These are phyloP conservation scores for Ophiodon elongatus DNA, from an alignment of 2,113 vertebrate species.

Conservation along the genomic window DNA sequence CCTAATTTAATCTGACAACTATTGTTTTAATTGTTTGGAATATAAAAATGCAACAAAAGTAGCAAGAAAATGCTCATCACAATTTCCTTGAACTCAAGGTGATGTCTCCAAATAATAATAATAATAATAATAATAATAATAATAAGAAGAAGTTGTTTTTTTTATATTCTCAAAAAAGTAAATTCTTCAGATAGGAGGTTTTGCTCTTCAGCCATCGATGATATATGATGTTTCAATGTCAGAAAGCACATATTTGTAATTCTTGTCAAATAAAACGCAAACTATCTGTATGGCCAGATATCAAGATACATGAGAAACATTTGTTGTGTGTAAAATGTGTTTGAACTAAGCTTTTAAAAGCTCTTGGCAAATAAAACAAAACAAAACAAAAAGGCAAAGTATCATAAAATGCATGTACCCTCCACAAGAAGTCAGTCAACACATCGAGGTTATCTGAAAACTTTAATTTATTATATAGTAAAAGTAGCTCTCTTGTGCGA, in stretches of 20 bases:
- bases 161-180: too few species aligned
- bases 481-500: constrained; percentile 92
- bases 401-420: neutral
- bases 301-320: neutral
- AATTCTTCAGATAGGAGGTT: too few species aligned
- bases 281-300: neutral
- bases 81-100: neutral
- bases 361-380: neutral
- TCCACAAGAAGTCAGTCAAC: constrained; percentile 35
- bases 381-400: neutral
- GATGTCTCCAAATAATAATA: neutral
- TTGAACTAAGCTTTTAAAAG: neutral
- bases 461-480: constrained; percentile 94
- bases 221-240: neutral
- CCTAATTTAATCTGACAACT: neutral
- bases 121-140: too few species aligned
- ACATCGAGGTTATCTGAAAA: constrained; percentile 85
- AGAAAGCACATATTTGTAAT: neutral
- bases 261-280: neutral
- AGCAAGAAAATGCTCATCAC: too few species aligned
- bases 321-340: neutral
- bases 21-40: neutral
- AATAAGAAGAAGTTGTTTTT: too few species aligned
- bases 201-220: too few species aligned
- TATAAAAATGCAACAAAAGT: neutral